These are phyloP conservation scores for Macaria notata DNA, from an alignment of 2,888 invertebrate genomes.

Conservation along the genomic window DNA sequence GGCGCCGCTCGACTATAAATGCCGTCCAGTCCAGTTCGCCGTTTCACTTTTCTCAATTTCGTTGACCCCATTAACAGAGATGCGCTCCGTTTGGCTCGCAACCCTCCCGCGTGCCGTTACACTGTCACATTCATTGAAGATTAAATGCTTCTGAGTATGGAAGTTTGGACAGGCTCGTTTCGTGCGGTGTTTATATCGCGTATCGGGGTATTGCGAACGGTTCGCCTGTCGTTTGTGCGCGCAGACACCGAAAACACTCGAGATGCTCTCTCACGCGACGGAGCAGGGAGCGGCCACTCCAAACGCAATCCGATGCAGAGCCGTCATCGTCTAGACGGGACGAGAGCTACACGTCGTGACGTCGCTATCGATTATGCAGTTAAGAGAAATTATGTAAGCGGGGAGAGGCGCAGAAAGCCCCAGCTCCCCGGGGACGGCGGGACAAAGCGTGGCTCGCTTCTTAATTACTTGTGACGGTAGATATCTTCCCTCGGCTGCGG, in stretches of 20 bases:
- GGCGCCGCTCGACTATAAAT: conserved; percentile 57
- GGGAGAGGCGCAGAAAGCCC: conserved; percentile 58
- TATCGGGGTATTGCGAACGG: conserved; percentile 18
- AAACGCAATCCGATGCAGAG: conserved; percentile 53
- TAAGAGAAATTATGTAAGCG: conserved; percentile 72
- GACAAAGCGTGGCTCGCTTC: conserved; percentile 65
- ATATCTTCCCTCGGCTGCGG: conserved; percentile 56
- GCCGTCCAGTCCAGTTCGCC: conserved; percentile 56
- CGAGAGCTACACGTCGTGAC: conserved; percentile 62
- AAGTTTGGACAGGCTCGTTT: conserved; percentile 41
- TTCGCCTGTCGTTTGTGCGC: conserved; percentile 30
- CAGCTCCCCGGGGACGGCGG: conserved; percentile 44
- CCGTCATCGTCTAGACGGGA: conserved; percentile 64
- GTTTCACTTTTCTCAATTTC: conserved; percentile 77
- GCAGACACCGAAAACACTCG: conserved; percentile 47
- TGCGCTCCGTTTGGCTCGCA: conserved; percentile 60
- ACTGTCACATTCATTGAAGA: conserved; percentile 68
- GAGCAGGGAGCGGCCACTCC: conserved; percentile 38
- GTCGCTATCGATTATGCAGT: conserved; percentile 75
- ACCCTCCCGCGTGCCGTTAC: conserved; percentile 57
- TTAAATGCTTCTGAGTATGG: conserved; percentile 57
- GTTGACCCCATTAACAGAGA: conserved; percentile 72
- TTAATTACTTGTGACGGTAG: conserved; percentile 74
- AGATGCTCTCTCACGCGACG: conserved; percentile 29
- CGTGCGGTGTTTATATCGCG: conserved; percentile 11